Conservation (phyloP, 2,888 invertebrate genomes). For the Lepetodrilus schrolli region DNA sequence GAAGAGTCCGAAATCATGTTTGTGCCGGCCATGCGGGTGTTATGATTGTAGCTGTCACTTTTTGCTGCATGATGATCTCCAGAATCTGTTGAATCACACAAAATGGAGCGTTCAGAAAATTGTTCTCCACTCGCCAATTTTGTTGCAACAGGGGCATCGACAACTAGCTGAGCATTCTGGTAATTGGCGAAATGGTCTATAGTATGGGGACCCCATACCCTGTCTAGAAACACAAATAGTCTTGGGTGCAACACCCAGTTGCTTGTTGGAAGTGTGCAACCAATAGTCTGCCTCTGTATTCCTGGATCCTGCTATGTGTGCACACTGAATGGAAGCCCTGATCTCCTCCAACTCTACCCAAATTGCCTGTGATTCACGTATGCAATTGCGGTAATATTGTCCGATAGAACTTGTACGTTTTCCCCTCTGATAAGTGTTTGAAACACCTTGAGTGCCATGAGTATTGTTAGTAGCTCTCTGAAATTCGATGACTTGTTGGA, state of each 20-base stretch:
- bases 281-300: background rate
- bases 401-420: background rate
- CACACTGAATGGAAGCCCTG: background rate
- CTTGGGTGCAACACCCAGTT: background rate
- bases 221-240: no score
- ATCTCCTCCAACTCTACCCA: background rate
- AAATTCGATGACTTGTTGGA: background rate
- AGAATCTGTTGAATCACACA: background rate
- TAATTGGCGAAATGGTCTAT: background rate
- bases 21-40: background rate
- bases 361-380: background rate
- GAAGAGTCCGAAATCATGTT: background rate
- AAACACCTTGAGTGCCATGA: background rate
- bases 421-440: background rate
- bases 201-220: background rate
- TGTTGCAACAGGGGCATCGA: background rate
- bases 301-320: background rate
- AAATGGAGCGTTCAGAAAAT: background rate
- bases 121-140: background rate
- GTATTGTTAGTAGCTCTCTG: background rate
- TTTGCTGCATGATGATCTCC: background rate
- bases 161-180: background rate
- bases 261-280: background rate
- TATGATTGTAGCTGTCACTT: background rate
- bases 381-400: background rate